Percentiles rank a stretch among this genome's conserved stretches.
These are phyloP conservation scores for Aphaenogaster floridana DNA, from an alignment of 1,140 invertebrate species.

Conservation along the genomic window DNA sequence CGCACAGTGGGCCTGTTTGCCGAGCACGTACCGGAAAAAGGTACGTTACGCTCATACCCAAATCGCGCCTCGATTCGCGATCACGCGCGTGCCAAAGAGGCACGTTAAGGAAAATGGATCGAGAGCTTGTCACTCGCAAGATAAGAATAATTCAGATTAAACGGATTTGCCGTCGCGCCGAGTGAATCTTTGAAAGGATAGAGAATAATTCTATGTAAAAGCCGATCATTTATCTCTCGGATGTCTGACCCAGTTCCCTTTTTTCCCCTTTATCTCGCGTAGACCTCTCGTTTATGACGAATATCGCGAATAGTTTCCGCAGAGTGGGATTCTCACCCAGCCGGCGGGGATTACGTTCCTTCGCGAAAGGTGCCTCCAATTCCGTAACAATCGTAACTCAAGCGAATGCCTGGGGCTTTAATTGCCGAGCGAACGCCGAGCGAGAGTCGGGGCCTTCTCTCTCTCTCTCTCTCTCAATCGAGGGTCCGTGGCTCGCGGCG, in stretches of 20 bases:
- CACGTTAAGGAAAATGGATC: not conserved
- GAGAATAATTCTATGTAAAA: conserved; percentile 7
- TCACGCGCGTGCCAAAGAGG: not conserved
- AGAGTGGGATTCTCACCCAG: not conserved
- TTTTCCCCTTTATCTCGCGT: not conserved
- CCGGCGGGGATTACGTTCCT: conserved; percentile 8
- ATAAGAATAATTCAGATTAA: conserved; percentile 4
- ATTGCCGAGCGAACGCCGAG: conserved; percentile 29
- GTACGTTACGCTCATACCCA: conserved; percentile 75
- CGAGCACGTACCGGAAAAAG: conserved; percentile 86
- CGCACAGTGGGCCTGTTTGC: conserved; percentile 86
- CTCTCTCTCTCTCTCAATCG: conserved; percentile 31
- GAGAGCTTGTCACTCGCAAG: not conserved
- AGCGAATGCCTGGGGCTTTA: conserved; percentile 33
- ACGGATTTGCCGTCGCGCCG: not conserved
- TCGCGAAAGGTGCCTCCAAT: conserved; percentile 40
- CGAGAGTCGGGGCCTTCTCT: not conserved
- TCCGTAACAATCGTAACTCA: conserved; percentile 56
- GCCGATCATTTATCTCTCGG: conserved; percentile 24
- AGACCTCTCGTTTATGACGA: conserved; percentile 10
- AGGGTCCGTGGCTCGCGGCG: conserved; percentile 34
- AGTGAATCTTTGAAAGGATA: not conserved
- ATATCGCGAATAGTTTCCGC: conserved; percentile 22
- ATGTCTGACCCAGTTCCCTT: not conserved
- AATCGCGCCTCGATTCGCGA: not conserved